Conservation (phyloP, 2,113 vertebrate genomes). For the Chaetodon auriga region DNA sequence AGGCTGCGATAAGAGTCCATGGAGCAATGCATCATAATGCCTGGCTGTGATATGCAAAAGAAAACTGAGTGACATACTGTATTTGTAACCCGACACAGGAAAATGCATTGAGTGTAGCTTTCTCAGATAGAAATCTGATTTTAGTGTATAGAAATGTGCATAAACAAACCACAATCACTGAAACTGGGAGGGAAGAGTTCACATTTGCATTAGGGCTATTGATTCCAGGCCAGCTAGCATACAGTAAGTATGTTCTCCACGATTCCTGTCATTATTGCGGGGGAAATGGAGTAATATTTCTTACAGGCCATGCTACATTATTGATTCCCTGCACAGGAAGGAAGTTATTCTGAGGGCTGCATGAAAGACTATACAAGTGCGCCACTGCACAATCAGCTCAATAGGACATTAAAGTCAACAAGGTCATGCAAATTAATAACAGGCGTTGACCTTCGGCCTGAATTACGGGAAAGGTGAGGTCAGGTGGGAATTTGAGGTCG, state of each 20-base stretch:
- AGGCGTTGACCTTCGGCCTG: constrained; percentile 59
- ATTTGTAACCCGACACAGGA: constrained; percentile 29
- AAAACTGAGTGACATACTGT: constrained; percentile 17
- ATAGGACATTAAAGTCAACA: constrained; percentile 60
- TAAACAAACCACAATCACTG: constrained; percentile 44
- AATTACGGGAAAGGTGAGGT: constrained; percentile 63
- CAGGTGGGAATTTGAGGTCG: constrained; percentile 49
- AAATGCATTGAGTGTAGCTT: constrained; percentile 20
- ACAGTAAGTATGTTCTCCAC: constrained; percentile 35
- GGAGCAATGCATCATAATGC: constrained; percentile 56
- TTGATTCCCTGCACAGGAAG: constrained; percentile 74
- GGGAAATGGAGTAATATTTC: constrained; percentile 72
- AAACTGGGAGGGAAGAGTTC: constrained; percentile 49
- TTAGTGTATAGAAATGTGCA: constrained; percentile 42
- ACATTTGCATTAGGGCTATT: constrained; percentile 68
- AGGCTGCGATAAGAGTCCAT: constrained; percentile 68
- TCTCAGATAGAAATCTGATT: constrained; percentile 37
- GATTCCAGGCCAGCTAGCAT: constrained; percentile 57
- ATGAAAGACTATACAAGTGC: constrained; percentile 78
- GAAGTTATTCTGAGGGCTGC: constrained; percentile 70
- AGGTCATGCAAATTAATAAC: constrained; percentile 74
- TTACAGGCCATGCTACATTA: constrained; percentile 53
- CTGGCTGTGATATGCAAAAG: constrained; percentile 41
- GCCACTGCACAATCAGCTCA: constrained; percentile 22
- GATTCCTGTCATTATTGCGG: constrained; percentile 54